Evolutionary conservation across 2,113 vertebrate species (phyloP).

Genomic region (Sander lucioperca): DNA sequence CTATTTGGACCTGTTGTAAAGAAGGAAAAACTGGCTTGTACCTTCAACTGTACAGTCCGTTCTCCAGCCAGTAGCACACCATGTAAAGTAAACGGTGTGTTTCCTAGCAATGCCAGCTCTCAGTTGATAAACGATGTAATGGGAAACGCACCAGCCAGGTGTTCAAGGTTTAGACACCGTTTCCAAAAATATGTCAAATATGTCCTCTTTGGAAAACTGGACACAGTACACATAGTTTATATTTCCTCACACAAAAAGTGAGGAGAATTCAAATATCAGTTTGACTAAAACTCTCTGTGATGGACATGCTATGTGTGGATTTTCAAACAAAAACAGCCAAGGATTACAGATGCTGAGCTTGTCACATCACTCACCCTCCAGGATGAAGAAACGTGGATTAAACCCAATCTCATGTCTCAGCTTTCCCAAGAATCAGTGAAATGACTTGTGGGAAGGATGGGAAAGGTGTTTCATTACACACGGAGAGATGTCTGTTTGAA

Average conservation of each 20-base stretch:
- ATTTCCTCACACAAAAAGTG: not conserved
- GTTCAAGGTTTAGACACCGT: not conserved
- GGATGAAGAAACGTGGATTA: conserved; percentile 62
- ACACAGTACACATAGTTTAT: not conserved
- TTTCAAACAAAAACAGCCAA: conserved; percentile 62
- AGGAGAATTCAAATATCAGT: conserved; percentile 18
- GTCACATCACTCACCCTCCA: conserved; percentile 61
- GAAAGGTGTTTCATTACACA: conserved; percentile 49
- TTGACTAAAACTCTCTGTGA: conserved; percentile 52
- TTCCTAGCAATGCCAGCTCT: not conserved
- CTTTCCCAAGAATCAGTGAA: conserved; percentile 48
- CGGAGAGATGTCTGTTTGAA: conserved; percentile 30
- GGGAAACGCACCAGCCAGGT: not conserved
- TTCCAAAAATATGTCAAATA: conserved; percentile 17
- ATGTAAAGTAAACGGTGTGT: not conserved
- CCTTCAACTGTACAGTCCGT: not conserved
- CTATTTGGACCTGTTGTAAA: not conserved
- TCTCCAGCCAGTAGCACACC: not conserved
- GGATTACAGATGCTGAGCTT: conserved; percentile 71
- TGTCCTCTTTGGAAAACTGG: not conserved
- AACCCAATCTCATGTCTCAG: conserved; percentile 51
- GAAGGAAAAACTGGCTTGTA: not conserved
- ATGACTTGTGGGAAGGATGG: conserved; percentile 34
- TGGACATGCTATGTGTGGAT: conserved; percentile 55
- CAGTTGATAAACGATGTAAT: not conserved